Base-by-base conservation (phyloP, 2,888 invertebrate genomes). In the Isotomurus palustris region DNA sequence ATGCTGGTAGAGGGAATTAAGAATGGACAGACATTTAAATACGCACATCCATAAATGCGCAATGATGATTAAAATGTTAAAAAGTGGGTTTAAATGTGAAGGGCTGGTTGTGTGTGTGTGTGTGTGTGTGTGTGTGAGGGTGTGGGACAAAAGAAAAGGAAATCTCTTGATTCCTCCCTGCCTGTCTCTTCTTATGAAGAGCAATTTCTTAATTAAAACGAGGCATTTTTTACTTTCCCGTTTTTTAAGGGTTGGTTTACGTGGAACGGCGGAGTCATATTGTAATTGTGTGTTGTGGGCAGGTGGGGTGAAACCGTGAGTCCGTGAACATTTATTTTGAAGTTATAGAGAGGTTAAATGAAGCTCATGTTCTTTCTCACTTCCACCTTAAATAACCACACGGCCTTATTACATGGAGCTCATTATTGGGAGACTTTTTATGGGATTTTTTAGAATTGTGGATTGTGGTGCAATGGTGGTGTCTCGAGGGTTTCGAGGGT, bases 151-250 rank as follows among this genome's bases (percentile, higher is more conserved):
- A 45, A 19, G 35, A 45, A 57, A 35, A n/a, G n/a, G n/a, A n/a
- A n/a, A n/a, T n/a, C n/a, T n/a, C n/a, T n/a, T 45, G 21, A 29
- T 49, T 49, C 25, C 43, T 43, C 24, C 56, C 56, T 45, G 45
- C 47, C 35, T 52, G 51, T 57, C 56, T 50, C 50, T 5, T 45
- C 47, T 50, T 35, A 57, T 57, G 47, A 44, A 57, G 52, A 57
- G 41, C 51, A 51, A 51, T 57, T 57, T 57, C 56, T 57, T 57
- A 57, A 57, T 57, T 57, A 57, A 57, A 57, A 43, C 28, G n/a
- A n/a, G n/a, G n/a, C 44, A 43, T 22, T 19, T 45, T 50, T 36
- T 48, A 24, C 51, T 50, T 47, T 54, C 38, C 29, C 45, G 12
- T 47, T 29, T 29, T 22, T 22, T 12, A 12, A 35, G 8, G 22